A percentile compares a stretch with the other conserved stretches of the same genome.
Evolutionary conservation across 2,113 vertebrate genomes (phyloP).

Genomic region (Zosterops japonicus): DNA sequence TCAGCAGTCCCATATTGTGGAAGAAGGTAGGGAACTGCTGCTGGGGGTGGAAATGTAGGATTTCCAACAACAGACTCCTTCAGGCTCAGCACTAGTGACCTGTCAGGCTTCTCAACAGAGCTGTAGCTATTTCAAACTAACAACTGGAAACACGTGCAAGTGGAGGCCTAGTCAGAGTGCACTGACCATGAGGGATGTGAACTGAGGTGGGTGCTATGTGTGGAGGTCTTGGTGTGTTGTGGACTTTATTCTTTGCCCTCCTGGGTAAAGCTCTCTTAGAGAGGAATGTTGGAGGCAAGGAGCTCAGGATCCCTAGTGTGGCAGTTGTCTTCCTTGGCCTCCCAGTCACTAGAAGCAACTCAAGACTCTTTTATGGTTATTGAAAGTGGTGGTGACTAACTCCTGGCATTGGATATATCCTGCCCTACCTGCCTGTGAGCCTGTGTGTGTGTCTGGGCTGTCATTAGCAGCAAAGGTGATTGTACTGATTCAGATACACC

Average conservation of each 20-base stretch:
- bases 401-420: rapidly evolving
- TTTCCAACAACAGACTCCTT: background rate
- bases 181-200: background rate
- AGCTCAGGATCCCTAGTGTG: background rate
- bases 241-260: background rate
- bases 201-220: background rate
- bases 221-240: rapidly evolving
- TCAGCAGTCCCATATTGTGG: background rate
- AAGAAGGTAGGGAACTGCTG: background rate
- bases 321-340: background rate
- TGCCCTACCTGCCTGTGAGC: background rate
- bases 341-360: background rate
- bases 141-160: rapidly evolving
- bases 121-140: background rate
- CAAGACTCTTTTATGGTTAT: background rate
- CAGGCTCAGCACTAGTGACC: background rate
- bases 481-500: background rate
- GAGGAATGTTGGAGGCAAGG: background rate
- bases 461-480: background rate
- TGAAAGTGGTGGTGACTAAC: background rate
- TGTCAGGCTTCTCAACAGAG: background rate
- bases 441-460: background rate
- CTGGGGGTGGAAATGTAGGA: background rate
- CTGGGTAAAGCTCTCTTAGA: background rate
- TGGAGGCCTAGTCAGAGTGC: rapidly evolving